A percentile compares a stretch with the other conserved stretches of the same genome.
These are phyloP conservation scores for Meles meles DNA, from an alignment of 2,113 vertebrate genomes.

Conservation along the genomic window DNA sequence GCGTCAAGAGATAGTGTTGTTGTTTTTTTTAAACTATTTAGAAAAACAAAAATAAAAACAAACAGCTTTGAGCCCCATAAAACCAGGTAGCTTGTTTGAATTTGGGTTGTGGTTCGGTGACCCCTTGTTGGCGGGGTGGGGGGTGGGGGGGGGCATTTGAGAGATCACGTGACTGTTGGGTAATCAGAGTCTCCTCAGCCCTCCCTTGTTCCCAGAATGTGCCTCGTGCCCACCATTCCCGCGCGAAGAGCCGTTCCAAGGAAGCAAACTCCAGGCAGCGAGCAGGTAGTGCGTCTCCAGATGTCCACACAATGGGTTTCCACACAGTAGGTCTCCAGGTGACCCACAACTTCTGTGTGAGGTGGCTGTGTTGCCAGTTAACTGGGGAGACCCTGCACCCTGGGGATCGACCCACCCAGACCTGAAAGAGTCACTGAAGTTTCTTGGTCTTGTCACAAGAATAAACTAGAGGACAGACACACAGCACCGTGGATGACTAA, in stretches of 20 bases:
- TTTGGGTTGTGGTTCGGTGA: neutral
- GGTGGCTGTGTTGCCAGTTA: neutral
- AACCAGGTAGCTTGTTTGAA: neutral
- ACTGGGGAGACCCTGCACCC: neutral
- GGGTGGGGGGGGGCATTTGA: neutral
- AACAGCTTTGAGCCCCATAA: neutral
- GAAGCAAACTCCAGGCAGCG: neutral
- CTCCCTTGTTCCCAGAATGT: neutral
- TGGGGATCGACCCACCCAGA: neutral
- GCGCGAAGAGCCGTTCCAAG: neutral
- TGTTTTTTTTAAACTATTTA: neutral
- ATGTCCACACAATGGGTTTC: neutral
- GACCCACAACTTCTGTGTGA: neutral
- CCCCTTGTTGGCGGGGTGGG: too few species aligned
- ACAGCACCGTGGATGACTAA: neutral
- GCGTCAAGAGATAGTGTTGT: neutral
- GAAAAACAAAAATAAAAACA: neutral
- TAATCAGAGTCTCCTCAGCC: neutral
- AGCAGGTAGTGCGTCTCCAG: neutral
- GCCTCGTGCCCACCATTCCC: neutral
- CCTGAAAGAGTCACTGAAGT: neutral
- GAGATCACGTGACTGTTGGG: fast-evolving
- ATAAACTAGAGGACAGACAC: neutral
- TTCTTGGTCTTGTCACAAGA: neutral
- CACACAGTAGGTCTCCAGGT: neutral